Evolutionary conservation across 2,113 vertebrate species (phyloP), one percentile per base, ranked within the genome.

Genomic region (Ardeotis arabs): DNA sequence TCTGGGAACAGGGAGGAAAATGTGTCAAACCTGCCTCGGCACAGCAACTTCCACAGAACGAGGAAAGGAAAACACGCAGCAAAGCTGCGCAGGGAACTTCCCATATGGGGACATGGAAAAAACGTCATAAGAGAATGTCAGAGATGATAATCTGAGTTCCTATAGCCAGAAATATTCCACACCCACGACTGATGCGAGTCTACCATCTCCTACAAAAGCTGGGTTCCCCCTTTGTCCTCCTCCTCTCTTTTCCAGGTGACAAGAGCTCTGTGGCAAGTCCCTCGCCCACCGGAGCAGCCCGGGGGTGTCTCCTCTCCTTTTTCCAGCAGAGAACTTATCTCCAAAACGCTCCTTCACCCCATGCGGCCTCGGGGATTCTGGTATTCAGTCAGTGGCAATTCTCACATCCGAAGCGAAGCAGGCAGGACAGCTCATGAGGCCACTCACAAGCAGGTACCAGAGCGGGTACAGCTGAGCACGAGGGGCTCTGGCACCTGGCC

Each of bases 111-210:
- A 85, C 91, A 45, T 62, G 90, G 86, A 80, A 95, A 93, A 96
- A 94, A 81, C 35, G 12, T 85, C 84, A 90, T 3, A 2, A 56
- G 14, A 75, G 66, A 62, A 47, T 64, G 59, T 75, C 70, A 92
- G 60, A 96, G 95, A 95, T 94, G 56, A 56, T 41, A 69, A 94
- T 91, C 95, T 75, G 67, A 73, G 21, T 37, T 89, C 85, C 76
- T 5, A 64, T 14, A 72, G 64, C 60, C 80, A 87, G 45, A 58
- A 90, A 79, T 27, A 92, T 82, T 95, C 77, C 88, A 82, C 66
- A 50, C 80, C 83, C 86, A 82, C 12, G 1, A 31, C 12, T 31
- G 45, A 70, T 58, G 45, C 14, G 35, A 78, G 35, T 27, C 74
- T 50, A 74, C 5, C 50, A 35, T 45, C 56, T 88, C 35, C 62